Evolutionary conservation across 2,888 invertebrate genomes (phyloP), one percentile per base, ranked within the genome.

Genomic region (Pristionchus japonicus): DNA sequence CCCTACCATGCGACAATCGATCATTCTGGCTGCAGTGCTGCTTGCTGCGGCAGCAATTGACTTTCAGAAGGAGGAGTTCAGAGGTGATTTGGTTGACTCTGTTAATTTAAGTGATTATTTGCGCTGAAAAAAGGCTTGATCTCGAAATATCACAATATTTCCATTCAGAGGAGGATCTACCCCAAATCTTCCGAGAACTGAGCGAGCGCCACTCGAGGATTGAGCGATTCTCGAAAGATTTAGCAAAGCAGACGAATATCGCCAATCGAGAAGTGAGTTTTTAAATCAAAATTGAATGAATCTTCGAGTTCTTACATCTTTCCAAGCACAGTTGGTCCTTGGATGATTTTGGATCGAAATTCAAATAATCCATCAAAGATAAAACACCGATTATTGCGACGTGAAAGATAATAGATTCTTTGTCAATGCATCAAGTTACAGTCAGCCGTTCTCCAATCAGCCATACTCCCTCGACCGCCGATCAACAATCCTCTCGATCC

Each of bases 101-200:
- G n/a, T n/a, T n/a, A 34, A 7, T 34, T 70, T 27, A 27, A 34
- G 15, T 70, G 11, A 17, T 6, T 70, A 17, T 27, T 17, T n/a
- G 11, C 31, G 31, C n/a, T n/a, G n/a, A n/a, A n/a, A n/a, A n/a
- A n/a, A n/a, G n/a, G n/a, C n/a, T n/a, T n/a, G n/a, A n/a, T n/a
- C 0, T 2, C 1, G n/a, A 13, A 23, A 43, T 40, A 9, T 11
- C 37, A 77, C 3, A 17, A 20, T n/a, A n/a, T n/a, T 11, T 34
- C 15, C 70, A 2, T 70, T 64, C 64, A 85, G 85, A 85, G 34
- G 85, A 85, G 34, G 85, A 85, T n/a, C 17, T 85, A 40, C 85
- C 85, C 0, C 23, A 40, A 40, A 85, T 85, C 3, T 47, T 86
- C 31, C 70, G 86, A 37, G 86, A 74, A 37, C 40, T 86, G 70